Percentiles rank a stretch among this genome's conserved stretches.
phyloP scores from a whole-genome alignment of 2,113 vertebrate species.

The Lanius ludovicianus region DNA sequence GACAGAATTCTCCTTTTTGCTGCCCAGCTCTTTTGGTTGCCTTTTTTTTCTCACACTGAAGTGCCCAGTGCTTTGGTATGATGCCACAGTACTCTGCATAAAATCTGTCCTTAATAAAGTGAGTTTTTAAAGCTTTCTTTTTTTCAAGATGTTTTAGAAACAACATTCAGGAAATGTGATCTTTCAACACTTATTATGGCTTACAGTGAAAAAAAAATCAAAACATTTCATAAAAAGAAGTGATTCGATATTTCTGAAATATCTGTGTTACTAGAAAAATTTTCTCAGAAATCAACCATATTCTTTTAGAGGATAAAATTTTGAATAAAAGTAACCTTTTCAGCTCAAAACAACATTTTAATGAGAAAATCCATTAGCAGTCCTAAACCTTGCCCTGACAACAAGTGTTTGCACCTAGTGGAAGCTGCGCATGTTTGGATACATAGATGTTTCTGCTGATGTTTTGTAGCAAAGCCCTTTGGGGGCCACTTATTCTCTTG shows the following conservation, averaged over 20 bases:
- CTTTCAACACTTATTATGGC: neutral
- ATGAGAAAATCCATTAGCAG: neutral
- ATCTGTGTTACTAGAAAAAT: neutral
- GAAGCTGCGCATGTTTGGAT: neutral
- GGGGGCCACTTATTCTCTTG: neutral
- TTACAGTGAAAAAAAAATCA: neutral
- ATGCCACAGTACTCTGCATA: neutral
- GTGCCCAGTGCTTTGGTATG: neutral
- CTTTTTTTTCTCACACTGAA: neutral
- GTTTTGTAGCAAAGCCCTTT: neutral
- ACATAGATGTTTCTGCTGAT: neutral
- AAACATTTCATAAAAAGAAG: neutral
- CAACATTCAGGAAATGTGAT: neutral
- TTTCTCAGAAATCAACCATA: neutral
- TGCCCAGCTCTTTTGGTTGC: neutral
- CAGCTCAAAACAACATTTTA: neutral
- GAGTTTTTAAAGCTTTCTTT: neutral
- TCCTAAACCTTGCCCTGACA: neutral
- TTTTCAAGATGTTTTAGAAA: neutral
- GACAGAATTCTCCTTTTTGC: neutral
- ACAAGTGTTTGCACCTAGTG: neutral
- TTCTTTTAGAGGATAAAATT: neutral
- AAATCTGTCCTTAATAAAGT: neutral
- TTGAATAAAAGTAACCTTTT: neutral
- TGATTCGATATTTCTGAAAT: neutral